Conservation (phyloP, 2,888 invertebrate species). For the Agelastica alni region DNA sequence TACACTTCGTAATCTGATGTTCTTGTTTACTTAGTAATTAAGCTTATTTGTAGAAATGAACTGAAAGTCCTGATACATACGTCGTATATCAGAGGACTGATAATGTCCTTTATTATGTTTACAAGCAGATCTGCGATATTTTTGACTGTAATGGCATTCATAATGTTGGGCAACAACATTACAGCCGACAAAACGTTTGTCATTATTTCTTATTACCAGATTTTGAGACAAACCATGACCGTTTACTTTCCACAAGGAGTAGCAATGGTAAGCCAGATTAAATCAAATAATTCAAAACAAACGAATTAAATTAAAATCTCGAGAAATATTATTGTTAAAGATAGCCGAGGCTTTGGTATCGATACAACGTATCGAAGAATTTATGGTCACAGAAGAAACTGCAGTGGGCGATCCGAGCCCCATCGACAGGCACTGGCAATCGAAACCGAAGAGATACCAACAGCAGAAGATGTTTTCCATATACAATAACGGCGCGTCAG, state of each 20-base stretch:
- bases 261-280: slow-evolving; percentile 51
- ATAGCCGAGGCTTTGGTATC: slow-evolving; percentile 65
- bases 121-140: slow-evolving; percentile 74
- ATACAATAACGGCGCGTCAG: not conserved
- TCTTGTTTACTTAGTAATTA: too few species aligned
- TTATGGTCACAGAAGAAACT: slow-evolving; percentile 46
- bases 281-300: too few species aligned
- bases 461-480: not conserved
- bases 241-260: slow-evolving; percentile 67
- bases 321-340: slow-evolving; percentile 29
- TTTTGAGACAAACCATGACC: slow-evolving; percentile 64
- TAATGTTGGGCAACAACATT: slow-evolving; percentile 58
- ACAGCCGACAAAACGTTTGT: slow-evolving; percentile 59
- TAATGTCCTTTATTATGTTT: slow-evolving; percentile 73
- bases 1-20: too few species aligned
- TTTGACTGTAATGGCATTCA: slow-evolving; percentile 64
- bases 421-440: slow-evolving; percentile 40
- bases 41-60: slow-evolving; percentile 55
- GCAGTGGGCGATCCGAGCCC: slow-evolving; percentile 47
- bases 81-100: slow-evolving; percentile 67
- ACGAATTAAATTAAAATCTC: too few species aligned
- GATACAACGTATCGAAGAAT: slow-evolving; percentile 51
- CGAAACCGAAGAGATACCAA: slow-evolving; percentile 19
- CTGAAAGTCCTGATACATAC: slow-evolving; percentile 63
- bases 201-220: slow-evolving; percentile 65